phyloP scores from a whole-genome alignment of 2,113 vertebrate genomes.

The Neoarius graeffei region DNA sequence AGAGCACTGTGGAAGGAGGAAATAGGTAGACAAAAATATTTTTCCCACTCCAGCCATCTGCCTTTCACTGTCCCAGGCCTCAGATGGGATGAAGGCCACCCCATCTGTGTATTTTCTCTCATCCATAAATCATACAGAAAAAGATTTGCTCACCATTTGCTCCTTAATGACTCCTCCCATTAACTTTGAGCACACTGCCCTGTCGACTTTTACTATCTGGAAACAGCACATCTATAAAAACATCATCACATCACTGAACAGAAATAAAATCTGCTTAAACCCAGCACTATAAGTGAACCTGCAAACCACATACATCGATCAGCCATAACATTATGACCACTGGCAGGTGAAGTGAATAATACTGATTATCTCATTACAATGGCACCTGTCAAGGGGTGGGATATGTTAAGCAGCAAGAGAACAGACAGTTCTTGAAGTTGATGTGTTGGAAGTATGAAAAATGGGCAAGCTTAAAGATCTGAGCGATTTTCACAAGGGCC shows the following conservation, averaged over 20 bases:
- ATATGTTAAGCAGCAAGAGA: too few relatives aligned
- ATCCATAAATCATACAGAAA: slow-evolving; percentile 36
- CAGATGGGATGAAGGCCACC: neutral
- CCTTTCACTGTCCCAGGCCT: neutral
- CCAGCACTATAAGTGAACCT: neutral
- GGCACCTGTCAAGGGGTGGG: too few relatives aligned
- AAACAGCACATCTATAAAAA: slow-evolving; percentile 45
- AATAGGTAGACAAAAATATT: slow-evolving; percentile 28
- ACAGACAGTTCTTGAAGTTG: too few relatives aligned
- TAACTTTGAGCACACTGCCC: neutral
- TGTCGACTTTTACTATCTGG: slow-evolving; percentile 45
- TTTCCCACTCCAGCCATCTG: neutral
- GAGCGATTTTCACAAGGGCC: too few relatives aligned
- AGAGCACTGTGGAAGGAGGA: neutral
- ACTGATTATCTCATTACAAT: too few relatives aligned
- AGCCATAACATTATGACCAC: too few relatives aligned
- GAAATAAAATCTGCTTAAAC: slow-evolving; percentile 10
- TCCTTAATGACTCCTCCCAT: neutral
- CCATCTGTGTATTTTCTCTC: slow-evolving; percentile 19
- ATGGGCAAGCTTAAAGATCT: too few relatives aligned
- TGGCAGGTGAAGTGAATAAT: too few relatives aligned
- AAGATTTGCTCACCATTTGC: neutral
- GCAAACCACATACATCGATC: neutral
- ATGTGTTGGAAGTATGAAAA: too few relatives aligned
- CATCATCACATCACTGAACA: slow-evolving; percentile 6